These are phyloP conservation scores for Drosophila kohkoa DNA, from an alignment of 1,140 invertebrate genomes.

Conservation along the genomic window DNA sequence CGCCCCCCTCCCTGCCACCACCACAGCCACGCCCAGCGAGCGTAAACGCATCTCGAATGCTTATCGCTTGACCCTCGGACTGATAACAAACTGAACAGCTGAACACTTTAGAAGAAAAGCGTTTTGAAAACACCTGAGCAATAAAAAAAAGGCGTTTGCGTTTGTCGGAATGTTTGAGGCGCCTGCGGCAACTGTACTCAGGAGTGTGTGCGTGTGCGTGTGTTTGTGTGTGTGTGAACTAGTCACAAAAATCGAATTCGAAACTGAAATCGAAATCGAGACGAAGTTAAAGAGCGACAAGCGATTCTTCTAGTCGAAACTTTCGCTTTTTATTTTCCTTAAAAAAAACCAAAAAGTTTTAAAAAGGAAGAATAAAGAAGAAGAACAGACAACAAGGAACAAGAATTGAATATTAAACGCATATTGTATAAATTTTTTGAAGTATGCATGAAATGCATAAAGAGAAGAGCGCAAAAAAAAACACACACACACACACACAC, in stretches of 20 bases:
- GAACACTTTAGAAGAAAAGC: background rate
- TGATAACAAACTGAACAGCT: background rate
- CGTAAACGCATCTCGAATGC: background rate
- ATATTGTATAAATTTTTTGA: slow-evolving; percentile 66
- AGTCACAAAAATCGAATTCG: background rate
- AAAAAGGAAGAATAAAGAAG: background rate
- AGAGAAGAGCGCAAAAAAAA: slow-evolving; percentile 61
- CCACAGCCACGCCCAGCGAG: background rate
- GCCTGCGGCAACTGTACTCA: slow-evolving; percentile 18
- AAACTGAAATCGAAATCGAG: slow-evolving; percentile 1
- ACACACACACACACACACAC: no score
- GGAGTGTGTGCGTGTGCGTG: no score
- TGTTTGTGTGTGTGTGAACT: background rate
- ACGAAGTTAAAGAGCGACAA: background rate
- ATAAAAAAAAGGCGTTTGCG: background rate
- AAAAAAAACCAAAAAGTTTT: slow-evolving; percentile 6
- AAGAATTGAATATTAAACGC: slow-evolving; percentile 80
- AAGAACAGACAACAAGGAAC: slow-evolving; percentile 33
- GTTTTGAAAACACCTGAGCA: slow-evolving; percentile 1
- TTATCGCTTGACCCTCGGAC: background rate
- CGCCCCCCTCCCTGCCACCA: background rate
- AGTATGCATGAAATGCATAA: slow-evolving; percentile 76
- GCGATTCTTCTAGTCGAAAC: slow-evolving; percentile 16
- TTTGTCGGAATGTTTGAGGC: background rate
- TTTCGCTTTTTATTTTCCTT: slow-evolving; percentile 26